These are phyloP conservation scores for Caenorhabditis auriculariae DNA, from an alignment of 2,888 invertebrate species.

Conservation along the genomic window DNA sequence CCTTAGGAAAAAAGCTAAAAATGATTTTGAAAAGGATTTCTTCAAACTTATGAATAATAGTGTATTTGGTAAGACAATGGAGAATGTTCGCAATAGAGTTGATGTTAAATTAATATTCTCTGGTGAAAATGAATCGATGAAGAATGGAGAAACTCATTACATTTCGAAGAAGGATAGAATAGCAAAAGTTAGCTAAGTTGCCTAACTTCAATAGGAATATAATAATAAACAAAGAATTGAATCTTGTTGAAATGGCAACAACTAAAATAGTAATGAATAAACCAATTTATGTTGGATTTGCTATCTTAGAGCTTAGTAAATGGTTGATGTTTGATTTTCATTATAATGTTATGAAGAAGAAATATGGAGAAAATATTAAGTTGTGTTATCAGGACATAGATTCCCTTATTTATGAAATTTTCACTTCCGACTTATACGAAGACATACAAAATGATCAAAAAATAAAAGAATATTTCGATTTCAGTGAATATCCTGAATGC, in stretches of 20 bases:
- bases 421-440: slow-evolving; percentile 62
- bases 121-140: slow-evolving; percentile 10
- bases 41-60: slow-evolving; percentile 65
- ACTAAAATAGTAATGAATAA: slow-evolving; percentile 26
- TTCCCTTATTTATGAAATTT: slow-evolving; percentile 48
- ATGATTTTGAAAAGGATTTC: slow-evolving; percentile 63
- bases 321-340: slow-evolving; percentile 47
- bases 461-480: slow-evolving; percentile 43
- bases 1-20: slow-evolving; percentile 50
- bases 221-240: slow-evolving; percentile 26
- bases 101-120: slow-evolving; percentile 58
- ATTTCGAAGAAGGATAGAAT: no score
- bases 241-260: slow-evolving; percentile 32
- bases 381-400: slow-evolving; percentile 63
- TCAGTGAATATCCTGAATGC: slow-evolving; percentile 49
- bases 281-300: slow-evolving; percentile 32
- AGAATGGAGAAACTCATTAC: no score
- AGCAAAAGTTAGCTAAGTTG: slow-evolving; percentile 21
- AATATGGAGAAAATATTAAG: slow-evolving; percentile 16
- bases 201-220: slow-evolving; percentile 29
- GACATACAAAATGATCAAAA: slow-evolving; percentile 31
- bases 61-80: slow-evolving; percentile 65
- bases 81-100: slow-evolving; percentile 64
- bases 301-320: slow-evolving; percentile 42
- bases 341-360: slow-evolving; percentile 38